A percentile compares a stretch with the other conserved stretches of the same genome.
phyloP scores from a whole-genome alignment of 2,113 vertebrate genomes.

The Trematocara macrostoma region DNA sequence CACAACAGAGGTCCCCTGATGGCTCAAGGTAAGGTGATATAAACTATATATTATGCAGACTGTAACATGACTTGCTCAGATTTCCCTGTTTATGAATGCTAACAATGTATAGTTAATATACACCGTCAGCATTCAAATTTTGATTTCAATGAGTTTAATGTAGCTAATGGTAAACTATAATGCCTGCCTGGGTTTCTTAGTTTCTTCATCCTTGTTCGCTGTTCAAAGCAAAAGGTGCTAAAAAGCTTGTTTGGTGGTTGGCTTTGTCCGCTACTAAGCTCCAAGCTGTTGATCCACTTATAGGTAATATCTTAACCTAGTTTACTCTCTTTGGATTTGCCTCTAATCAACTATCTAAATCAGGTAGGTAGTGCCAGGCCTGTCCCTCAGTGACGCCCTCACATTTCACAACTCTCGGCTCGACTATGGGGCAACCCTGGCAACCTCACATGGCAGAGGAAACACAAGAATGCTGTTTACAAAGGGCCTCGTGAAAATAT shows the following conservation, averaged over 20 bases:
- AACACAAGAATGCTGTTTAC: conserved; percentile 62
- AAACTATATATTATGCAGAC: background rate
- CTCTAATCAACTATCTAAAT: conserved; percentile 48
- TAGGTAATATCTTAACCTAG: conserved; percentile 62
- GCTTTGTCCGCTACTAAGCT: conserved; percentile 28
- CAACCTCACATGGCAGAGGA: conserved; percentile 33
- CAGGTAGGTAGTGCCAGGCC: conserved; percentile 10
- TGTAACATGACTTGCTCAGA: background rate
- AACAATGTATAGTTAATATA: background rate
- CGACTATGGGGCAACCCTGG: conserved; percentile 22
- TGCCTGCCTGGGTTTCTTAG: background rate
- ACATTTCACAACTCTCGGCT: conserved; percentile 42
- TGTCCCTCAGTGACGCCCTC: conserved; percentile 5
- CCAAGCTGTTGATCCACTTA: conserved; percentile 61
- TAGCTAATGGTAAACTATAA: background rate
- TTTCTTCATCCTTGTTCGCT: background rate
- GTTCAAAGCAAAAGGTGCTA: conserved; percentile 22
- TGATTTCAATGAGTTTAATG: background rate
- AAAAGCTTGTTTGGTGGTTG: conserved; percentile 28
- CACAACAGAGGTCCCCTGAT: conserved; percentile 61
- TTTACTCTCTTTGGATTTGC: conserved; percentile 53
- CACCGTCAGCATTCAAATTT: background rate
- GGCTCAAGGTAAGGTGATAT: conserved; percentile 55
- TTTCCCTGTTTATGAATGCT: background rate
- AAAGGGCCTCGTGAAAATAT: conserved; percentile 53